Evolutionary conservation across 2,888 invertebrate genomes (phyloP), one percentile per base, ranked within the genome.

Genomic region (Morpho achilles): DNA sequence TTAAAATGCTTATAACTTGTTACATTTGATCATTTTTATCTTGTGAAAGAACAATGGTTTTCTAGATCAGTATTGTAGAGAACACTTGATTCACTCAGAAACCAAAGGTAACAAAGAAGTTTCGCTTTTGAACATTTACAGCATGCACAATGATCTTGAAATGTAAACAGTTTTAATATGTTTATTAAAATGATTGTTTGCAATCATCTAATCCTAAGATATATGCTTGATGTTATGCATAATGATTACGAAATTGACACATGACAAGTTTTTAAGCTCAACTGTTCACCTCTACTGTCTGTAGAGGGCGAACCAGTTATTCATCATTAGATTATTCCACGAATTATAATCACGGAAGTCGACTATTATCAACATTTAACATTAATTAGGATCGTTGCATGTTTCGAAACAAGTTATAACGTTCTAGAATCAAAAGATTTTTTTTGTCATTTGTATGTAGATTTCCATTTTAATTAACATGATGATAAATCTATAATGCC

Each of bases 231-330:
- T 45, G 45, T 53, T 23, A 44, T 22, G 45, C 44, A 44, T 44
- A 43, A 52, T 44, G 23, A 9, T 43, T 51, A 53, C 16, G 8
- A 10, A 45, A 53, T 45, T 45, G 52, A 40, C 52, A 51, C 43
- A 40, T 50, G 50, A 32, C 44, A 8, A 53, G 44, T 53, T 53
- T 53, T 53, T 47, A 46, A 41, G 22, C 53, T n/a, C 22, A 41
- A 41, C 47, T 41, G 40, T 8, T 41, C 22, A 53, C 53, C 53
- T 53, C 53, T 53, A 22, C 41, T 22, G 9, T n/a, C 32, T 7
- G 46, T 53, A 41, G 47, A 47, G 53, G 46, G 46, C 46, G 53
- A 41, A 53, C 45, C 39, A 53, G 45, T 53, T 50, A 50, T 50
- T 51, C 16, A 44, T 46, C 46, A 41, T 47, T 22, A 22, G 44